These are phyloP conservation scores for Neuroscelio doddi DNA, from an alignment of 2,888 invertebrate genomes.

Conservation along the genomic window DNA sequence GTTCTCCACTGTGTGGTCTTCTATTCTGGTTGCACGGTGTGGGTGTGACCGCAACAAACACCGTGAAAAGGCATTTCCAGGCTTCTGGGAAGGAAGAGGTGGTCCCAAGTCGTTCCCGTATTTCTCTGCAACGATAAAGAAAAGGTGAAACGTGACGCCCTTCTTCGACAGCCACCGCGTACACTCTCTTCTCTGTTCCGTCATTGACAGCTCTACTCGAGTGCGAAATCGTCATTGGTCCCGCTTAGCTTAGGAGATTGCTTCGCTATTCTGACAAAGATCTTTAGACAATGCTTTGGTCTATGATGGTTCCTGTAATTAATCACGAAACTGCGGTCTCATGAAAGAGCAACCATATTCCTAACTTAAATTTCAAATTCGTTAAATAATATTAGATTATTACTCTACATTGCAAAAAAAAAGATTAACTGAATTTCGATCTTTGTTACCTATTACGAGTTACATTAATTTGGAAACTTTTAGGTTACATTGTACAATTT, in stretches of 20 bases:
- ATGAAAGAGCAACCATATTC: no score
- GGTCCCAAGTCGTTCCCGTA: slow-evolving; percentile 32
- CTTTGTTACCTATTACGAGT: no score
- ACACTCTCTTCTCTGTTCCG: slow-evolving; percentile 30
- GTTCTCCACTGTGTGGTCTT: slow-evolving; percentile 53
- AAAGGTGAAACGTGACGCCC: slow-evolving; percentile 51
- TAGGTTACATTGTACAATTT: no score
- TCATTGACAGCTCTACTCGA: slow-evolving; percentile 38
- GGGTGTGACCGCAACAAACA: slow-evolving; percentile 63
- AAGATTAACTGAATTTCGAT: no score
- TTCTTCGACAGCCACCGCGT: slow-evolving; percentile 40
- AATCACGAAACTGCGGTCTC: no score
- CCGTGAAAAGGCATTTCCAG: slow-evolving; percentile 59
- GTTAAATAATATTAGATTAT: no score
- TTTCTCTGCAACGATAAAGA: slow-evolving; percentile 33
- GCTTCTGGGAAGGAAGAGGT: slow-evolving; percentile 57
- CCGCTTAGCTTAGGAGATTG: slow-evolving; percentile 42
- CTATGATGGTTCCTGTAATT: no score
- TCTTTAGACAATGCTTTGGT: slow-evolving; percentile 1
- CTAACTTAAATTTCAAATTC: no score
- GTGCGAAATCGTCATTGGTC: slow-evolving; percentile 52
- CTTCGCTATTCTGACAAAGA: slow-evolving; percentile 23
- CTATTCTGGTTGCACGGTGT: slow-evolving; percentile 47
- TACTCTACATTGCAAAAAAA: no score
- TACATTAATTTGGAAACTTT: no score